Evolutionary conservation across 2,888 invertebrate species (phyloP).

Genomic region (Sarcophaga carnaria): DNA sequence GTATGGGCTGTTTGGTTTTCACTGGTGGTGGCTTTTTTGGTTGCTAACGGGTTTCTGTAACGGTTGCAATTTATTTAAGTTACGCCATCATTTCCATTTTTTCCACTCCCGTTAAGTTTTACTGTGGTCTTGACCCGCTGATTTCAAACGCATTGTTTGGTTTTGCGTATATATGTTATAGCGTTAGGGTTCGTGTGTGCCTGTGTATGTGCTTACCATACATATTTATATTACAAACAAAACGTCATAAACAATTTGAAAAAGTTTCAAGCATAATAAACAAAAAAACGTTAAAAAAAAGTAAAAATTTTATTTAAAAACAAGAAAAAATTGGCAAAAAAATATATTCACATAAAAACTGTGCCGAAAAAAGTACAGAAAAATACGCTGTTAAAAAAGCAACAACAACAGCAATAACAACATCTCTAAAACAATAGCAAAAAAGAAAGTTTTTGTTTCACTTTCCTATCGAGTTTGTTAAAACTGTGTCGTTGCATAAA

Average conservation of each 20-base stretch:
- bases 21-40: not conserved
- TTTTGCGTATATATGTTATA: not conserved
- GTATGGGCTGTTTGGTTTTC: constrained; percentile 46
- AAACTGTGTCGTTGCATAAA: constrained; percentile 62
- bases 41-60: not conserved
- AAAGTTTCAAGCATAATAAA: constrained; percentile 39
- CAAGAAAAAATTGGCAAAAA: not conserved
- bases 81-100: not conserved
- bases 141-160: constrained; percentile 43
- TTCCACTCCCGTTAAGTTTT: constrained; percentile 25
- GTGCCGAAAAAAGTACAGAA: not conserved
- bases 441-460: constrained; percentile 48
- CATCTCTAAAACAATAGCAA: constrained; percentile 2
- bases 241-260: constrained; percentile 41
- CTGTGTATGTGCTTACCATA: not conserved
- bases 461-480: constrained; percentile 47
- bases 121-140: constrained; percentile 65
- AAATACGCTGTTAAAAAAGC: not conserved
- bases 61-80: constrained; percentile 30
- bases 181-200: not conserved
- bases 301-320: not conserved
- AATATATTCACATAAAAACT: not conserved
- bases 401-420: not conserved
- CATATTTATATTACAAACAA: constrained; percentile 13
- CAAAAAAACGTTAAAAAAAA: constrained; percentile 21